Evolutionary conservation across 2,113 vertebrate species (phyloP).

Genomic region (Bambusicola thoracicus): DNA sequence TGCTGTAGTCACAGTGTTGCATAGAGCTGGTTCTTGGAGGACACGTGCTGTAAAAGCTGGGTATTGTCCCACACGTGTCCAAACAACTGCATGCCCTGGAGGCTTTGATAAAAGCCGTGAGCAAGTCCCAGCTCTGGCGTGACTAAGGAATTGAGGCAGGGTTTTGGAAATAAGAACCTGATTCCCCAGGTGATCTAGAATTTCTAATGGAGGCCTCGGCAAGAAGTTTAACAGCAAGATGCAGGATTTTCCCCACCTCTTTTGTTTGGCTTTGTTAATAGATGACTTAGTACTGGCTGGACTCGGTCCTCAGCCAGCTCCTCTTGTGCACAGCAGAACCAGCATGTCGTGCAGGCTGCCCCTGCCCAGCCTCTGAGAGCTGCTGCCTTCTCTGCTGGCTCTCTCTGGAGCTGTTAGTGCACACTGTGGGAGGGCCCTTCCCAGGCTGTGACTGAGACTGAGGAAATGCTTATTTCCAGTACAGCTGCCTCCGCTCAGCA

Average conservation of each 20-base stretch:
- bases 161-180: background rate
- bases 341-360: background rate
- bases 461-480: constrained; percentile 12
- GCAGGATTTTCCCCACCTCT: background rate
- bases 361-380: background rate
- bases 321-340: background rate
- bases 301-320: background rate
- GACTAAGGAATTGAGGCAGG: background rate
- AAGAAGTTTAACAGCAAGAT: background rate
- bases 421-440: background rate
- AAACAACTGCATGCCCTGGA: background rate
- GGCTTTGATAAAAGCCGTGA: background rate
- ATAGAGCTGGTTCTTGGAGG: background rate
- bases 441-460: background rate
- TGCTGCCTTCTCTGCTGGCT: background rate
- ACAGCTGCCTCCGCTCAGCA: constrained; percentile 3
- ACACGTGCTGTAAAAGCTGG: background rate
- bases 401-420: background rate
- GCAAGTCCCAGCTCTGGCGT: background rate
- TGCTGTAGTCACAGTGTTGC: background rate
- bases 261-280: background rate
- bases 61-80: background rate
- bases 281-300: background rate
- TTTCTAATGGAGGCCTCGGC: background rate
- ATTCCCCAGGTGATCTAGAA: background rate